Percentiles rank a stretch among this genome's conserved stretches.
phyloP scores from a whole-genome alignment of 2,797 vertebrate genomes.

The Aphelocoma californica region DNA sequence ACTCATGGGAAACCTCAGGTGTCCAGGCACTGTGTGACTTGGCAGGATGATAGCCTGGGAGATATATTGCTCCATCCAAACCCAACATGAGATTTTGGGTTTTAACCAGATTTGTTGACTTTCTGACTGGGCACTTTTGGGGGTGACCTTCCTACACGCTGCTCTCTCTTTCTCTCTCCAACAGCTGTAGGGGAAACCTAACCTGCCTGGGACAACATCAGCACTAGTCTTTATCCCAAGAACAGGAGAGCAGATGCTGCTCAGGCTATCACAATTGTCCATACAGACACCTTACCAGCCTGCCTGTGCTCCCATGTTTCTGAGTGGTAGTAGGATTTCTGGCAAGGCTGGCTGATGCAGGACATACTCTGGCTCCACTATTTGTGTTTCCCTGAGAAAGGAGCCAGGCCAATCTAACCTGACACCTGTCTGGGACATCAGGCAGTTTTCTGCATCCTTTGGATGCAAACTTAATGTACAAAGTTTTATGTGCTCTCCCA shows the following conservation, averaged over 20 bases:
- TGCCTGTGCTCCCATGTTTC: fast-evolving
- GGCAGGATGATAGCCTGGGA: not conserved
- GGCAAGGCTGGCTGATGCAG: not conserved
- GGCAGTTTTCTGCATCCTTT: not conserved
- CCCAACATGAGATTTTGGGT: not conserved
- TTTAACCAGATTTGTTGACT: not conserved
- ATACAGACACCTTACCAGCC: not conserved
- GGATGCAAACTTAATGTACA: not conserved
- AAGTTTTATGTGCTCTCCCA: not conserved
- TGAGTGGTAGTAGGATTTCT: not conserved
- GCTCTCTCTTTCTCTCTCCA: not conserved
- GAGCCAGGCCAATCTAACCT: not conserved
- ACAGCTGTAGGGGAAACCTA: not conserved
- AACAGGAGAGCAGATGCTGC: not conserved
- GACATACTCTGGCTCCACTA: fast-evolving
- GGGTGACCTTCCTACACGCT: not conserved
- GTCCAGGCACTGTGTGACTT: not conserved
- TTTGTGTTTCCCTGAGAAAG: not conserved
- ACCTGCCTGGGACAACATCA: not conserved
- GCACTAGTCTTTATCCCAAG: not conserved
- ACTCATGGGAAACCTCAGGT: fast-evolving
- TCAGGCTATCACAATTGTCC: not conserved
- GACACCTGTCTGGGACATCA: not conserved
- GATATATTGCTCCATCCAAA: fast-evolving
- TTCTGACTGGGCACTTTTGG: not conserved